Base-by-base conservation (phyloP, 2,888 invertebrate genomes). In the Galerucella calmariensis region DNA sequence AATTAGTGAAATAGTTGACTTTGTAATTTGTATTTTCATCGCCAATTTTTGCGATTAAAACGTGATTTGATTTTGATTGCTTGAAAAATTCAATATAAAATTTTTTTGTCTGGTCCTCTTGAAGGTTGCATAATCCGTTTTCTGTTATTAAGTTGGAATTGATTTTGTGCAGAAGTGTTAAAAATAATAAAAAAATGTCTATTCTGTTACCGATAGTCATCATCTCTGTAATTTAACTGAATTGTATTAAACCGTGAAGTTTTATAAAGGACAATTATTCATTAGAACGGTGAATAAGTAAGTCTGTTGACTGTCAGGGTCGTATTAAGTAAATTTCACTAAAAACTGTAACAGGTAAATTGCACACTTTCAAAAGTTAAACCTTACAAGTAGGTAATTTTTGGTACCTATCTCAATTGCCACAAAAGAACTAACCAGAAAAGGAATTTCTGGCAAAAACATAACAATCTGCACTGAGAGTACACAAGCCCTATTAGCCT, bases 21-120 rank as follows among this genome's bases (percentile, higher is more conserved):
- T 35, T 35, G 14, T 61, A 41, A 41, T 41, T 35, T 1, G 12
- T 2, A 11, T 12, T 14, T 27, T 61, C 61, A n/a, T 9, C 16
- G 9, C 27, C 6, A 14, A 61, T 61, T 9, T 35, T 14, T 1
- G 35, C 27, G 11, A 61, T 35, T 35, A 61, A n/a, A 61, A 61
- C 16, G 14, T 61, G 10, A 6, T 2, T 27, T n/a, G 61, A 61
- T n/a, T 2, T 27, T n/a, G 61, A 61, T n/a, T 27, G 1, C 14
- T 35, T 61, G 5, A 61, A 61, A 61, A 35, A 20, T 35, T 48
- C 62, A 10, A 1, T 9, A 41, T 69, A 69, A 62, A 69, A 62
- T 51, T 14, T 11, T 51, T 51, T 62, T 10, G 35, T 63, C 20
- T 14, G 41, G 44, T 62, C 41, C 20, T 69, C 41, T 16, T 58